Base-by-base conservation (phyloP, 2,113 vertebrate species). In the Datnioides undecimradiatus region DNA sequence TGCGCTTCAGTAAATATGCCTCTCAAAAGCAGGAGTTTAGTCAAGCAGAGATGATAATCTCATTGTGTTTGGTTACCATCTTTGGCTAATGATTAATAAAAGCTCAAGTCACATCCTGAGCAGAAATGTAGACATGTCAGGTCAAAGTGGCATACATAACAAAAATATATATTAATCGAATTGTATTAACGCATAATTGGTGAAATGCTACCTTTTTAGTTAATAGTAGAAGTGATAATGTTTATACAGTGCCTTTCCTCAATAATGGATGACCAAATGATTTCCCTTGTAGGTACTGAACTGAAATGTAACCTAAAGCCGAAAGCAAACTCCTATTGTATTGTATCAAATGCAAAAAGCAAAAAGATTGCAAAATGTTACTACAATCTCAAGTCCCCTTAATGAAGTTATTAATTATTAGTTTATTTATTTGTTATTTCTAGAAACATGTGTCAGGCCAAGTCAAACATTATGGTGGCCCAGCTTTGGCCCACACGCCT, bases 1-100 rank as follows among this genome's bases (percentile, higher is more conserved):
- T 19, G 16, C 63, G 75, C 75, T 64, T 80, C 73, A 76, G 79
- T 78, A 78, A 78, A 84, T 57, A 79, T 75, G 66, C 55, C 33
- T 71, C 66, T 77, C 68, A 51, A 80, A 75, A 82, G 38, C 36
- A 41, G 31, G 59, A 78, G 48, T 80, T 70, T 62, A 64, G 67
- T 73, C 78, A 79, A 31, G 33, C 60, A 4, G 4, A n/a, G 13
- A 54, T 34, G 41, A 8, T 59, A 73, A 73, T 83, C 38, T 55
- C 63, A 34, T 62, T 76, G 43, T 82, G 51, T 80, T 70, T 57
- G 71, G 52, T 70, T 62, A 33, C 29, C 58, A 27, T 74, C 19
- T 59, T 36, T 79, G 74, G 33, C 66, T 73, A 63, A 72, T 80
- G 76, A 77, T 69, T 38, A 55, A 55, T 21, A 64, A 59, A 40